Percentiles rank a stretch among this genome's conserved stretches.
Evolutionary conservation across 1,140 invertebrate genomes (phyloP).

Genomic region (Pentalonia nigronervosa): DNA sequence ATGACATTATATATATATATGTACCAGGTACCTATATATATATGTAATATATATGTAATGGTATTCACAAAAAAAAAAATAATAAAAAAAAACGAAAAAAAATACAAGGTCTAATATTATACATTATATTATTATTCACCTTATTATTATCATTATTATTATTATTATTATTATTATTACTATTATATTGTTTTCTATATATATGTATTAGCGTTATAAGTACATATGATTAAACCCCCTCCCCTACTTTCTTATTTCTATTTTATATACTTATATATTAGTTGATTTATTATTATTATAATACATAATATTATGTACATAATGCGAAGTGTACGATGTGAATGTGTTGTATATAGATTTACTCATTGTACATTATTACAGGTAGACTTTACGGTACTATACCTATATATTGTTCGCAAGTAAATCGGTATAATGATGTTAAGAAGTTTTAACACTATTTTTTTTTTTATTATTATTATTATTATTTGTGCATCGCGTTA

Average conservation of each 20-base stretch:
- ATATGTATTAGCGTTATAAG: conserved; percentile 42
- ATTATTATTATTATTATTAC: conserved; percentile 43
- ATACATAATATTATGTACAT: conserved; percentile 48
- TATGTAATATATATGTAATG: background rate
- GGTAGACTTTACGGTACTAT: conserved; percentile 50
- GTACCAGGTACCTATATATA: background rate
- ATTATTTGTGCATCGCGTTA: conserved; percentile 13
- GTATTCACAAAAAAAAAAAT: background rate
- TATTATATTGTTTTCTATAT: conserved; percentile 44
- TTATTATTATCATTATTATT: conserved; percentile 36
- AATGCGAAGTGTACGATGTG: conserved; percentile 52
- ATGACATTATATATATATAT: conserved; percentile 9
- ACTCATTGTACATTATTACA: conserved; percentile 54
- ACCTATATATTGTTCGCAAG: conserved; percentile 53
- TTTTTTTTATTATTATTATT: conserved; percentile 11
- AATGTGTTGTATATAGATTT: conserved; percentile 55
- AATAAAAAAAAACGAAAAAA: conserved; percentile 38
- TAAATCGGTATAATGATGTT: conserved; percentile 57
- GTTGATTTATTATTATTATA: conserved; percentile 53
- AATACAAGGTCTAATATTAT: conserved; percentile 50
- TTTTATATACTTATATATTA: conserved; percentile 56
- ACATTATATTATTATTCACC: conserved; percentile 24
- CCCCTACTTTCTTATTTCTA: conserved; percentile 23
- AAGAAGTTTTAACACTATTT: conserved; percentile 55
- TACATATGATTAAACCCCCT: conserved; percentile 20